Evolutionary conservation across 1,140 invertebrate genomes (phyloP), one percentile per base, ranked within the genome.

Genomic region (Apis florea): DNA sequence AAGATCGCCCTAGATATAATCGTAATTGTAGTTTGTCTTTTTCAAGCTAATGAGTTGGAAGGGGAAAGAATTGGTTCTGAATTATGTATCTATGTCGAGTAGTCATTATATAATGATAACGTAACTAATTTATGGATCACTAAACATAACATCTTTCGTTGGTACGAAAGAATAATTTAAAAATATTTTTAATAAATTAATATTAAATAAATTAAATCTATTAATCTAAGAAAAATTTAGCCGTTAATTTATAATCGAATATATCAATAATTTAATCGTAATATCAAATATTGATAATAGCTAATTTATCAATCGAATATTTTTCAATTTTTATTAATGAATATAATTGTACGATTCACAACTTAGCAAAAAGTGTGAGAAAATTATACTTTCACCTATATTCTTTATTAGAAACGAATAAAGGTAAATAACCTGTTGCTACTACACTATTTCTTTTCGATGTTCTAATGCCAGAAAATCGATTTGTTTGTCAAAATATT

Each of bases 361-460:
- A 24, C 21, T 79, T 53, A 63, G 4, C 10, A 24, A 56, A 70
- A 79, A 70, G 63, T 47, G 17, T 49, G 26, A 79, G 69, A 49
- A 72, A 63, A 72, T 79, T 72, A 49, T 66, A 80, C 78, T 80
- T 80, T 80, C 70, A 80, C 70, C 64, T 79, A 72, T 79, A 19
- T 24, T 66, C n/a, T 40, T 24, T 66, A 73, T 80, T 80, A 80
- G 51, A 73, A 64, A 47, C 26, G 78, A 73, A 80, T 73, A 51
- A 73, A 17, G 59, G 70, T 66, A 66, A 79, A 73, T 64, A 53
- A 79, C 49, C 74, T 77, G 51, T 56, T 63, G n/a, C 70, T 21
- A 10, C 56, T n/a, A 17, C 4, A 47, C 26, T 8, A 26, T 54
- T 49, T 13, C 6, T 54, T 63, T 54, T 66, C 51, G 24, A 26